phyloP scores from a whole-genome alignment of 1,140 invertebrate genomes.

The Drosophila nebulosa region DNA sequence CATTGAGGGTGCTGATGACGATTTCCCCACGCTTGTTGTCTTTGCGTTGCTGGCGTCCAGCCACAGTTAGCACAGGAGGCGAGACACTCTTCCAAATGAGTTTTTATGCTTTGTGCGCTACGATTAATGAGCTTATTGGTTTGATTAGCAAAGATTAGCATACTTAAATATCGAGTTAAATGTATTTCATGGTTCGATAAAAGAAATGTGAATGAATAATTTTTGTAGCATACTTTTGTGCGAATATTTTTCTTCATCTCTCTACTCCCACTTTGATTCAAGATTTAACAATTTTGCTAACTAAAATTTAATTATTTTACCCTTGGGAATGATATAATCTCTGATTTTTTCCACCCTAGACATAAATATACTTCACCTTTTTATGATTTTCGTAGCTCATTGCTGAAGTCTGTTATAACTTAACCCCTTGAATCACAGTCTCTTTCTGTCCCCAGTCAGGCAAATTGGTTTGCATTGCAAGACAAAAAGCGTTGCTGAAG shows the following conservation, averaged over 20 bases:
- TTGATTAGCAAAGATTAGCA: not conserved
- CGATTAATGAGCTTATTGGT: slow-evolving; percentile 15
- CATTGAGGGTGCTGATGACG: slow-evolving; percentile 4
- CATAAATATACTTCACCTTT: too few species aligned
- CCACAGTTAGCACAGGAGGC: slow-evolving; percentile 17
- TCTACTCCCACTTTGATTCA: too few species aligned
- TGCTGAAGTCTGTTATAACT: slow-evolving; percentile 5
- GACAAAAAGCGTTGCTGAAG: slow-evolving; percentile 60
- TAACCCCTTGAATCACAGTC: slow-evolving; percentile 48
- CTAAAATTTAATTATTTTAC: not conserved
- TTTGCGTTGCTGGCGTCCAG: slow-evolving; percentile 51
- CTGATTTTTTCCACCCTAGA: not conserved
- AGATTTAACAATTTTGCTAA: not conserved
- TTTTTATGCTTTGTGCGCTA: slow-evolving; percentile 68
- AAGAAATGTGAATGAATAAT: too few species aligned
- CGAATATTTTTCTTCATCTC: not conserved
- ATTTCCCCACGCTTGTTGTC: slow-evolving; percentile 45
- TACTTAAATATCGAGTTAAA: not conserved
- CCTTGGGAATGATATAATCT: too few species aligned
- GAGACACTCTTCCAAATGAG: slow-evolving; percentile 75
- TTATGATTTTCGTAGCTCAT: slow-evolving; percentile 24
- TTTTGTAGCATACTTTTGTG: not conserved
- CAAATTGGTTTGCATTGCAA: slow-evolving; percentile 72
- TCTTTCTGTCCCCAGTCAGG: slow-evolving; percentile 44
- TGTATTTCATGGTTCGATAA: too few species aligned